Base-by-base conservation (phyloP, 2,797 vertebrate genomes). In the Scolopax bukidnonensis region DNA sequence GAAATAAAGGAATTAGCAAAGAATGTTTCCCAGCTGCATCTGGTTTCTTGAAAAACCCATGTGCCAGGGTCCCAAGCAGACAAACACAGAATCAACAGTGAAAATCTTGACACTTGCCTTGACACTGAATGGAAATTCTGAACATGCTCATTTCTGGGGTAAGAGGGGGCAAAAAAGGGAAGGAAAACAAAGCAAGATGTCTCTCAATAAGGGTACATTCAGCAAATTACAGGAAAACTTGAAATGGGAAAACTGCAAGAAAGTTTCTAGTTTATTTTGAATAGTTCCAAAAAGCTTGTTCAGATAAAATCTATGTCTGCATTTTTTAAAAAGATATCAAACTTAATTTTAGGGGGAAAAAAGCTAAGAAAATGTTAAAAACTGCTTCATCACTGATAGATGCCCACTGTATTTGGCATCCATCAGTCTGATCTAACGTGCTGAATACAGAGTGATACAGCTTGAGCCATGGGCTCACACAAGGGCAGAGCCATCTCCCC, bases 11-110 rank as follows among this genome's bases (percentile, higher is more conserved):
- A 83, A 77, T 50, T 0, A 79, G n/a, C 74, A 63, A 45, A 84
- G 32, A 92, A 79, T 54, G 68, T 74, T 87, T 64, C 85, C 68
- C 79, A 75, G 54, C 63, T 79, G 65, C 4, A 25, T 15, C 70
- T 86, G 70, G 12, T 79, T 94, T 93, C 59, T 78, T 47, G 47
- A 65, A 75, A 79, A 79, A 43, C 30, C 59, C 47, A 77, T 40
- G 65, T 28, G 30, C 70, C 86, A 61, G 47, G 70, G 19, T 79
- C 43, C 53, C 9, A 38, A 71, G 43, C 32, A 59, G 33, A 87
- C 14, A 53, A 16, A 21, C 36, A 64, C 32, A 50, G 88, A 91
- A 84, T 9, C 54, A 73, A 20, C 56, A 17, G 23, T 18, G 47
- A 87, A 92, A 86, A 63, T 51, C 77, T 16, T 63, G 50, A 70